These are phyloP conservation scores for Rynchops niger DNA, from an alignment of 2,113 vertebrate genomes.

Conservation along the genomic window DNA sequence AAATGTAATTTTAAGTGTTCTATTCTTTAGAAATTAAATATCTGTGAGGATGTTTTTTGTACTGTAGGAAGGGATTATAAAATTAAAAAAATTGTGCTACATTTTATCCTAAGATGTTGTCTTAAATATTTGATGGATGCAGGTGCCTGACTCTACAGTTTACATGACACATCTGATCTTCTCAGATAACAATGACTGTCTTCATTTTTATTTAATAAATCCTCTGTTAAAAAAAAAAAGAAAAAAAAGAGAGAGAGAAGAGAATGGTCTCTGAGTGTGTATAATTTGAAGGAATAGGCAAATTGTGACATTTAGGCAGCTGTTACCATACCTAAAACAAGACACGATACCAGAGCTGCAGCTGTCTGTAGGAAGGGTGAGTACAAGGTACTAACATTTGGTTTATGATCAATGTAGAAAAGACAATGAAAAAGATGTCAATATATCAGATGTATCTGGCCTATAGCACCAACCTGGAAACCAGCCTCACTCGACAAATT, in stretches of 20 bases:
- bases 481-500: background rate
- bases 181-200: background rate
- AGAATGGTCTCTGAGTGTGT: background rate
- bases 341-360: background rate
- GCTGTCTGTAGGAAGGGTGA: background rate
- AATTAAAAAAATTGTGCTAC: background rate
- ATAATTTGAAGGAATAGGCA: background rate
- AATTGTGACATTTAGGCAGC: background rate
- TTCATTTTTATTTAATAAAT: slow-evolving; percentile 26
- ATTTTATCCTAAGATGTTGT: slow-evolving; percentile 20
- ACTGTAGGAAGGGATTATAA: background rate
- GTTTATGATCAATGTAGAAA: background rate
- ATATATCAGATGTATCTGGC: background rate
- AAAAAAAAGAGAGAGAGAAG: background rate
- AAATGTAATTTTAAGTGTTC: background rate
- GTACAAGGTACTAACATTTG: background rate
- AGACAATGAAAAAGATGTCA: background rate
- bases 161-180: slow-evolving; percentile 4
- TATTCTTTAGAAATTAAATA: background rate
- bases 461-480: background rate
- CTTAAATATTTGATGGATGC: slow-evolving; percentile 49
- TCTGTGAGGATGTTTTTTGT: background rate
- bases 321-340: background rate
- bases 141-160: background rate
- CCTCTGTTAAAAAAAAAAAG: background rate